These are phyloP conservation scores for Papilio machaon DNA, from an alignment of 1,140 invertebrate species.

Conservation along the genomic window DNA sequence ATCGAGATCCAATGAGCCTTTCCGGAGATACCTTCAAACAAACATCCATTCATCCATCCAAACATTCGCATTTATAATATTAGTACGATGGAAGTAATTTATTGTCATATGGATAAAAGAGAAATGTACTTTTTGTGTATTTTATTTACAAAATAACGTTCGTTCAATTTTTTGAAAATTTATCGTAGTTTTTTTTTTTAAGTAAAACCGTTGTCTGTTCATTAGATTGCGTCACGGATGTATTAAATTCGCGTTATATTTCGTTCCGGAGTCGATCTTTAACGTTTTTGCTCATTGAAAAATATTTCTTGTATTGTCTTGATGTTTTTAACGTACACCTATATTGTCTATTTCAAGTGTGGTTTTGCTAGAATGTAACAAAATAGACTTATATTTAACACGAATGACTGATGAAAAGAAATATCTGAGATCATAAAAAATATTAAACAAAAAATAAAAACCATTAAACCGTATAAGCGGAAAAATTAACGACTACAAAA, in stretches of 20 bases:
- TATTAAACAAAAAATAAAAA: neutral
- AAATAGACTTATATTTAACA: neutral
- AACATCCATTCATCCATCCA: no score
- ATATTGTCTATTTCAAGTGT: neutral
- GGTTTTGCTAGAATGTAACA: constrained; percentile 26
- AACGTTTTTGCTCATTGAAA: constrained; percentile 37
- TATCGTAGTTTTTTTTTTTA: constrained; percentile 42
- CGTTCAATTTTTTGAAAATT: constrained; percentile 25
- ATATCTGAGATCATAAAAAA: neutral
- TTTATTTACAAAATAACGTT: constrained; percentile 37
- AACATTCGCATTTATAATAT: no score
- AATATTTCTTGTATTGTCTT: neutral
- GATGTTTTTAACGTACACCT: neutral
- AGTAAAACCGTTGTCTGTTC: constrained; percentile 43
- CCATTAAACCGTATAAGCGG: neutral
- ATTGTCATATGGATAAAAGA: neutral
- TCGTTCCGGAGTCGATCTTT: constrained; percentile 43
- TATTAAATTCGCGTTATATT: constrained; percentile 45
- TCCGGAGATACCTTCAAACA: no score
- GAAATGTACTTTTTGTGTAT: neutral
- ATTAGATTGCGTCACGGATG: constrained; percentile 51
- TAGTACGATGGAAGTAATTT: neutral
- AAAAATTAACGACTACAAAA: neutral
- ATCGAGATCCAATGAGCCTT: no score
- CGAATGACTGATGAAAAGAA: neutral